Evolutionary conservation across 2,113 vertebrate genomes (phyloP), one percentile per base, ranked within the genome.

Genomic region (Hystrix cristata): DNA sequence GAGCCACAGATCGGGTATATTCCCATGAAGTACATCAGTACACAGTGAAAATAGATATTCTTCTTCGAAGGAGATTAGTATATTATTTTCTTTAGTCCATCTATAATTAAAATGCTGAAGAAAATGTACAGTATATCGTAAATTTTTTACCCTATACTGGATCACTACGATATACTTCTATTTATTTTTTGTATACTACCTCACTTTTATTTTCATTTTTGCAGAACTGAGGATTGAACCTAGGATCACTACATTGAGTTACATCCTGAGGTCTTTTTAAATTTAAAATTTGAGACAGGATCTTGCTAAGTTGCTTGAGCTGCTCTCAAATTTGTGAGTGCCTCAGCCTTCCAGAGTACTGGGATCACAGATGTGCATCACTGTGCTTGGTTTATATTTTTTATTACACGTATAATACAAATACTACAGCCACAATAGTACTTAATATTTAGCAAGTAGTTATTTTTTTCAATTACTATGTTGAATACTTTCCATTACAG

Each of bases 41-140:
- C 71, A 76, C 31, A 18, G 29, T 23, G 38, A 79, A 48, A 18
- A 64, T 55, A 91, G 27, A 48, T n/a, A 46, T 38, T 64, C 27
- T 91, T 89, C 53, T 57, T 59, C 55, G 34, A 29, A 65, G 43
- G 43, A 55, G 81, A 72, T 78, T 51, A 71, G n/a, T 43, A 25
- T 92, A 18, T 48, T 65, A 10, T 78, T 16, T 80, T 82, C 25
- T 86, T 94, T 60, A 95, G 29, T 82, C 60, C 18, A 79, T 78
- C 55, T 57, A 18, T 71, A 82, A 93, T 82, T 72, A 94, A 85
- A 43, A 92, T 65, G 34, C 2, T 90, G 74, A 91, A 87, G 64
- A 81, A 94, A 91, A 78, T 60, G 25, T 76, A 18, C 7, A 25
- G 27, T 85, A 25, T 46, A 19, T 71, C 72, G 29, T n/a, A 76